Conservation (phyloP, 2,888 invertebrate species). For the Xestoiulus laeticollis region DNA sequence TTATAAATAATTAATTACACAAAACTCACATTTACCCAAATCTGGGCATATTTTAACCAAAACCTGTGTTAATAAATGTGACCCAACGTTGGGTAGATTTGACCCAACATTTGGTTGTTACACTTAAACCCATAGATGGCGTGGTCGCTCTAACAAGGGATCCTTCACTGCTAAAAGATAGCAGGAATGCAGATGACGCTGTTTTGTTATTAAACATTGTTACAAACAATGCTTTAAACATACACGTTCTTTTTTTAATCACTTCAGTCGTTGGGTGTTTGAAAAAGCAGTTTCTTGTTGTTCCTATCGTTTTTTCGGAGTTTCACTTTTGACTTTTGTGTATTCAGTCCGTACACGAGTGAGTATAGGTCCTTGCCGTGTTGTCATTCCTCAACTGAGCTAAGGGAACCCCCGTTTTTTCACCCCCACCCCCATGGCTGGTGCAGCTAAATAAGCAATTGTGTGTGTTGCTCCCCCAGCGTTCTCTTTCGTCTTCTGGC, state of each 20-base stretch:
- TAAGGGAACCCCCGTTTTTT: not conserved
- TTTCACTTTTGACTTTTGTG: not conserved
- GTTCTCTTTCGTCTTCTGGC: not conserved
- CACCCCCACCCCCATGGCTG: not conserved
- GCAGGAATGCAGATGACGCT: too few relatives aligned
- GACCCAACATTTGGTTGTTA: too few relatives aligned
- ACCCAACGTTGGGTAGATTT: too few relatives aligned
- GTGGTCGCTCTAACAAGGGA: not conserved
- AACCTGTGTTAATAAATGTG: too few relatives aligned
- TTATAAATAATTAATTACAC: too few relatives aligned
- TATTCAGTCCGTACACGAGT: not conserved
- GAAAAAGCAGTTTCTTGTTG: not conserved
- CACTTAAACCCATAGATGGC: not conserved
- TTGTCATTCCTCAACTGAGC: not conserved
- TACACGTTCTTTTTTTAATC: too few relatives aligned
- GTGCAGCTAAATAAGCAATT: conserved; percentile 26
- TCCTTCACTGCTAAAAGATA: too few relatives aligned
- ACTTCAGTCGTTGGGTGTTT: too few relatives aligned
- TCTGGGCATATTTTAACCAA: too few relatives aligned
- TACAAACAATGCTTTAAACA: too few relatives aligned
- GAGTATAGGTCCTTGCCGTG: not conserved
- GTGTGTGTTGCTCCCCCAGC: not conserved
- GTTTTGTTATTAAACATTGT: too few relatives aligned
- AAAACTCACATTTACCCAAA: too few relatives aligned
- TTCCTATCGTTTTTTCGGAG: not conserved